Percentiles rank a stretch among this genome's conserved stretches.
phyloP scores from a whole-genome alignment of 2,113 vertebrate genomes.

The Cheilinus undulatus region DNA sequence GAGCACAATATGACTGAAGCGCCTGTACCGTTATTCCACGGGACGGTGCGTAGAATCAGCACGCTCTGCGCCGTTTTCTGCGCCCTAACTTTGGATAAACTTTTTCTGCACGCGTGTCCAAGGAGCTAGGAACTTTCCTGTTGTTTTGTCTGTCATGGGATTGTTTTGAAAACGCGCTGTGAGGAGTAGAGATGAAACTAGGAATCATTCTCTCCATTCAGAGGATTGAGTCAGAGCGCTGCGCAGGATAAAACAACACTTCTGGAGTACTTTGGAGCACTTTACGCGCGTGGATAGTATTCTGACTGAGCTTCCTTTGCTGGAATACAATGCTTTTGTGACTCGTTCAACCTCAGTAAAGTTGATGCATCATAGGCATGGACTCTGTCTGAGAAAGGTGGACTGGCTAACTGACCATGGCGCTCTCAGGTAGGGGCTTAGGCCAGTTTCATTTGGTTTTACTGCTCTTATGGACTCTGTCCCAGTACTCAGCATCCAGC shows the following conservation, averaged over 20 bases:
- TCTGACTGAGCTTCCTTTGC: constrained; percentile 34
- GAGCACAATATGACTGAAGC: constrained; percentile 78
- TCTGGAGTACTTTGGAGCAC: constrained; percentile 40
- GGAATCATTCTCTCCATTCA: constrained; percentile 45
- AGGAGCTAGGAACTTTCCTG: constrained; percentile 14
- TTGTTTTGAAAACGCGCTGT: constrained; percentile 34
- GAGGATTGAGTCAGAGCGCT: constrained; percentile 40
- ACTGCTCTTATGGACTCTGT: constrained; percentile 81
- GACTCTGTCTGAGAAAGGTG: constrained; percentile 69
- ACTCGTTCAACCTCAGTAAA: constrained; percentile 52
- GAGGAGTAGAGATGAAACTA: constrained; percentile 49
- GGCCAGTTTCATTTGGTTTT: constrained; percentile 69
- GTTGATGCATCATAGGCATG: constrained; percentile 76
- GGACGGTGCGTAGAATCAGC: constrained; percentile 67
- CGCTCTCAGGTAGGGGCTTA: constrained; percentile 76
- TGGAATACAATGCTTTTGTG: constrained; percentile 70
- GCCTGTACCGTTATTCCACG: constrained; percentile 78
- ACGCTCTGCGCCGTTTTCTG: constrained; percentile 7
- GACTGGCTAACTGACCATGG: constrained; percentile 75
- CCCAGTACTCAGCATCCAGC: constrained; percentile 77
- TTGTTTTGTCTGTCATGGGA: not conserved
- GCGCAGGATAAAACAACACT: constrained; percentile 30
- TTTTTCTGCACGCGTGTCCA: constrained; percentile 18
- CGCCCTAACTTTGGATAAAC: constrained; percentile 56
- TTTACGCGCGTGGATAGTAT: not conserved